phyloP scores from a whole-genome alignment of 2,113 vertebrate genomes.

The Festucalex cinctus region DNA sequence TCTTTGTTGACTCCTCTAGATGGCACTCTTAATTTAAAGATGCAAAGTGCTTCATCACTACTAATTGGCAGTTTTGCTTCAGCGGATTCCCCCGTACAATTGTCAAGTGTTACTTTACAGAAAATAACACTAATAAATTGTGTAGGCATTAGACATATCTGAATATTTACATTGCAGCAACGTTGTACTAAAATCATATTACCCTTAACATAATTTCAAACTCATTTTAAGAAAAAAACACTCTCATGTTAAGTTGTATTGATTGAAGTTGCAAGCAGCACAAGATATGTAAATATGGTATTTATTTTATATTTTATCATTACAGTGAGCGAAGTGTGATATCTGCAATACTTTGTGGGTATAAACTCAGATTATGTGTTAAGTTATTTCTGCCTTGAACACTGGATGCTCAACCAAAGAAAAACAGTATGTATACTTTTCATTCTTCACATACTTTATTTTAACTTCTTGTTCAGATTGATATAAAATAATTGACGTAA shows the following conservation, averaged over 20 bases:
- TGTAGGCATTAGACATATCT: neutral
- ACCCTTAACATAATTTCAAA: neutral
- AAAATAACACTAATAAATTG: neutral
- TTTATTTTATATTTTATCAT: constrained; percentile 42
- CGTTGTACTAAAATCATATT: neutral
- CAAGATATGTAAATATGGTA: constrained; percentile 53
- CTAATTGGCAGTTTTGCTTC: neutral
- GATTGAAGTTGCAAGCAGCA: constrained; percentile 23
- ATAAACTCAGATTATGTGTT: neutral
- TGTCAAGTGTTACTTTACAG: neutral
- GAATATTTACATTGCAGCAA: neutral
- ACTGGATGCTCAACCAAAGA: constrained; percentile 58
- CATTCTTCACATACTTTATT: neutral
- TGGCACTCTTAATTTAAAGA: no score
- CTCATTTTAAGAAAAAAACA: neutral
- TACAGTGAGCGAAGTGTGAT: neutral
- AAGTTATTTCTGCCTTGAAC: constrained; percentile 14
- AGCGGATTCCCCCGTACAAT: neutral
- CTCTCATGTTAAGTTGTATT: neutral
- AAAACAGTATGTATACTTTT: neutral
- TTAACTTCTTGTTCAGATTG: constrained; percentile 5
- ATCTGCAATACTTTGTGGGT: constrained; percentile 1
- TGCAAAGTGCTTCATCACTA: no score
- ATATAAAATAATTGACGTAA: neutral
- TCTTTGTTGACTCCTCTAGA: no score